These are phyloP conservation scores for Sebastes minor DNA, from an alignment of 2,797 vertebrate species.

Conservation along the genomic window DNA sequence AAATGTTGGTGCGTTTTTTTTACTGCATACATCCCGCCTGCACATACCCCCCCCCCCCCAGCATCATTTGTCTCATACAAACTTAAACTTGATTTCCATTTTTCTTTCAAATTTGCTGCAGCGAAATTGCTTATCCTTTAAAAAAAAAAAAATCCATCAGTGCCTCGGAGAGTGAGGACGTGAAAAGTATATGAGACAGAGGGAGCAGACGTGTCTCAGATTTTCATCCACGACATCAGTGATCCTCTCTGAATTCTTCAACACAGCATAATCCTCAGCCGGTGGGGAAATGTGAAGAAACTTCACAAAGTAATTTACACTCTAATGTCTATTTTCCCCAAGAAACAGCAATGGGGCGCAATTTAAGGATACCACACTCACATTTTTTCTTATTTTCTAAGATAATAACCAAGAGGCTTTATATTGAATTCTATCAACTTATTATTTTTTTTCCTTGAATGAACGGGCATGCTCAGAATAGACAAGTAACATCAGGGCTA, in stretches of 20 bases:
- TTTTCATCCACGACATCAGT: slow-evolving; percentile 40
- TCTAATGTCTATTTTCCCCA: slow-evolving; percentile 46
- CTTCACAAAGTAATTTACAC: slow-evolving; percentile 60
- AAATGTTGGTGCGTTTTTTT: background rate
- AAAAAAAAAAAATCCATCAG: background rate
- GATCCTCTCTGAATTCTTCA: slow-evolving; percentile 55
- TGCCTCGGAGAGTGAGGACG: slow-evolving; percentile 15
- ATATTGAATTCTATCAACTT: slow-evolving; percentile 16
- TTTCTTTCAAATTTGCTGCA: slow-evolving; percentile 7
- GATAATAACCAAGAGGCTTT: slow-evolving; percentile 41
- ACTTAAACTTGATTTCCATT: background rate
- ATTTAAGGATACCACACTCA: slow-evolving; percentile 38
- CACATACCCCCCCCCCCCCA: background rate
- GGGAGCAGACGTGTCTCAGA: slow-evolving; percentile 17
- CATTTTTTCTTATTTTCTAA: slow-evolving; percentile 38
- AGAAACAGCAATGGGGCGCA: slow-evolving; percentile 23
- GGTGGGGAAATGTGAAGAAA: slow-evolving; percentile 54
- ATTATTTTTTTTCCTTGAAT: background rate
- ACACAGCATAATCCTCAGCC: slow-evolving; percentile 43
- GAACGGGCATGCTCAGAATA: slow-evolving; percentile 30
- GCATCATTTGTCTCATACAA: slow-evolving; percentile 3
- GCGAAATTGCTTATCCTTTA: background rate
- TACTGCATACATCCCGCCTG: background rate
- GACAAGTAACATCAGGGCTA: background rate
- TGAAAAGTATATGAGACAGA: background rate